Percentiles rank a stretch among this genome's conserved stretches.
These are phyloP conservation scores for Belonocnema kinseyi DNA, from an alignment of 1,140 invertebrate genomes.

Conservation along the genomic window DNA sequence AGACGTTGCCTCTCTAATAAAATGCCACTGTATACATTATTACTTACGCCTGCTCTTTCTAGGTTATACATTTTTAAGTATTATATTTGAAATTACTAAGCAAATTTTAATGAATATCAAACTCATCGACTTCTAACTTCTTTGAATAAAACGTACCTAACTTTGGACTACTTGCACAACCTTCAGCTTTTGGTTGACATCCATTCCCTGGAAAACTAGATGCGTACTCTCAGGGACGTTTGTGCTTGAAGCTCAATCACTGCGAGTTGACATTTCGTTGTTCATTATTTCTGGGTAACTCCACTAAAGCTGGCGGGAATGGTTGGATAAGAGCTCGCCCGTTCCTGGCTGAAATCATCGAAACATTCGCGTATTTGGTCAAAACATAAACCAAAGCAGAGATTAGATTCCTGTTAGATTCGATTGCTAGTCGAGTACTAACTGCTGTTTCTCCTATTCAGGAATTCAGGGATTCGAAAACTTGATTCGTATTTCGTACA, in stretches of 20 bases:
- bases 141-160: neutral
- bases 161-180: neutral
- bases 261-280: constrained; percentile 71
- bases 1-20: constrained; percentile 12
- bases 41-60: neutral
- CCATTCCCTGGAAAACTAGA: neutral
- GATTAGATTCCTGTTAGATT: neutral
- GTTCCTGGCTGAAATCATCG: neutral
- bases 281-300: constrained; percentile 73
- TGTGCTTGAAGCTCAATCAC: constrained; percentile 61
- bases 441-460: neutral
- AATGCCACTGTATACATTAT: constrained; percentile 2
- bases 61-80: neutral
- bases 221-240: constrained; percentile 62
- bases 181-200: constrained; percentile 32
- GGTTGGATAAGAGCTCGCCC: neutral
- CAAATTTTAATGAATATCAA: neutral
- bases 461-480: neutral
- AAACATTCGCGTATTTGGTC: neutral
- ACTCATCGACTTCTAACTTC: neutral
- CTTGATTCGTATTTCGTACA: neutral
- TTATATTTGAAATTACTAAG: no score
- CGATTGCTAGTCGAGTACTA: neutral
- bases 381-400: neutral
- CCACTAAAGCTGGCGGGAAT: constrained; percentile 30